A percentile compares a stretch with the other conserved stretches of the same genome.
Evolutionary conservation across 1,140 invertebrate genomes (phyloP).

Genomic region (Neodiprion pinetum): DNA sequence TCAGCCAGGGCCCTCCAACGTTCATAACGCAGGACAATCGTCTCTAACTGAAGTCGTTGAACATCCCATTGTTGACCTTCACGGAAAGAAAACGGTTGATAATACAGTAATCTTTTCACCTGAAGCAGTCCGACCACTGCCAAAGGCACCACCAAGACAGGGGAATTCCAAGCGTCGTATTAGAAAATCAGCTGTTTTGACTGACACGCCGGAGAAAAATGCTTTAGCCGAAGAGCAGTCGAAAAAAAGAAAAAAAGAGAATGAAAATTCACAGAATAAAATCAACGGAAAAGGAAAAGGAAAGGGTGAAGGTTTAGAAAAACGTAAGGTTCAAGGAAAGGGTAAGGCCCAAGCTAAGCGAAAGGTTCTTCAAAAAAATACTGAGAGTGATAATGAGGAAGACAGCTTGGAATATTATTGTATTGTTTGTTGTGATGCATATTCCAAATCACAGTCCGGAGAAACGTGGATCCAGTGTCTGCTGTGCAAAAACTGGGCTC

Average conservation of each 20-base stretch:
- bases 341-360: too few species aligned
- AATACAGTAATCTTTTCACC: slow-evolving; percentile 6
- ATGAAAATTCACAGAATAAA: too few species aligned
- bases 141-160: slow-evolving; percentile 22
- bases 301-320: neutral
- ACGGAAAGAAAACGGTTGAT: too few species aligned
- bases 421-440: neutral
- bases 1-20: too few species aligned
- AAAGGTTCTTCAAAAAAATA: neutral
- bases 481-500: slow-evolving; percentile 23
- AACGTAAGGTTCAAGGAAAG: neutral
- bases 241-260: too few species aligned
- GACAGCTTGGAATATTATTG: neutral
- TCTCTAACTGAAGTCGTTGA: too few species aligned
- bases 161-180: slow-evolving; percentile 4
- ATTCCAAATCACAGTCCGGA: slow-evolving; percentile 4
- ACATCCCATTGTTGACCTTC: too few species aligned
- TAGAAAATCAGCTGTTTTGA: slow-evolving; percentile 12
- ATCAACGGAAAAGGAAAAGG: too few species aligned
- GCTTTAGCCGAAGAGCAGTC: neutral
- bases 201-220: slow-evolving; percentile 12
- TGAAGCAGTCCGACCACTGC: slow-evolving; percentile 11
- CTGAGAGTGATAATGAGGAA: slow-evolving; percentile 11
- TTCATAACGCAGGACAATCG: too few species aligned
- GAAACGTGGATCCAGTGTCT: slow-evolving; percentile 25